Conservation (phyloP, 2,113 vertebrate species). For the Mustela nigripes region DNA sequence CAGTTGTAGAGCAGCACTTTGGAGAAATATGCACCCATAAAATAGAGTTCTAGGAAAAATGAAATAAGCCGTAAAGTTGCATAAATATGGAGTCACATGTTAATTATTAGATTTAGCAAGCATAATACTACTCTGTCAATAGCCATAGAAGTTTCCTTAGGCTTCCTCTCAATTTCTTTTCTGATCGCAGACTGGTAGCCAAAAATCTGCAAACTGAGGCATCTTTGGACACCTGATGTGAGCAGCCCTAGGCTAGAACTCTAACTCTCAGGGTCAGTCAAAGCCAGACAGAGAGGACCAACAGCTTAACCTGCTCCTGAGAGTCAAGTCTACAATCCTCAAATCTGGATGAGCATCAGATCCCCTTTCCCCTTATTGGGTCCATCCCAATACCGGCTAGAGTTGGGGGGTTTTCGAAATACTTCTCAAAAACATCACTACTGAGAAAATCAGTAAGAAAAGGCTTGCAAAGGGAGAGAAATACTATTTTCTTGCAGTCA, state of each 20-base stretch:
- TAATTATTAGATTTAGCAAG: background rate
- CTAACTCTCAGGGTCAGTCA: background rate
- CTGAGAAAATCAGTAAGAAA: background rate
- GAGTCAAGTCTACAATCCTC: background rate
- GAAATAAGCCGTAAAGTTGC: background rate
- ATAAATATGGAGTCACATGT: background rate
- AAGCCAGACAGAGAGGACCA: background rate
- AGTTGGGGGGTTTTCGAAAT: background rate
- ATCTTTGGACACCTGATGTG: background rate
- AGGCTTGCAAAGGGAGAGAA: background rate
- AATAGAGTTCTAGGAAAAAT: background rate
- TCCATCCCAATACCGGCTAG: background rate
- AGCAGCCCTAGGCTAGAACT: too few relatives aligned
- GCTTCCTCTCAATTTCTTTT: background rate
- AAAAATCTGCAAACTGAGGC: background rate
- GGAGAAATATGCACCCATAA: background rate
- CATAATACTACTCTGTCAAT: background rate
- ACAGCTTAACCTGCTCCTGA: background rate
- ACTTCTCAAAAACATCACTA: background rate
- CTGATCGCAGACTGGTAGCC: accelerated
- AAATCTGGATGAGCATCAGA: background rate
- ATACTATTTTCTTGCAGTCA: background rate
- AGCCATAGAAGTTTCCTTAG: background rate
- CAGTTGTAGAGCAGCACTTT: background rate
- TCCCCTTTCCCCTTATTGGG: background rate